These are phyloP conservation scores for Syrista parreyssii DNA, from an alignment of 2,888 invertebrate genomes.

Conservation along the genomic window DNA sequence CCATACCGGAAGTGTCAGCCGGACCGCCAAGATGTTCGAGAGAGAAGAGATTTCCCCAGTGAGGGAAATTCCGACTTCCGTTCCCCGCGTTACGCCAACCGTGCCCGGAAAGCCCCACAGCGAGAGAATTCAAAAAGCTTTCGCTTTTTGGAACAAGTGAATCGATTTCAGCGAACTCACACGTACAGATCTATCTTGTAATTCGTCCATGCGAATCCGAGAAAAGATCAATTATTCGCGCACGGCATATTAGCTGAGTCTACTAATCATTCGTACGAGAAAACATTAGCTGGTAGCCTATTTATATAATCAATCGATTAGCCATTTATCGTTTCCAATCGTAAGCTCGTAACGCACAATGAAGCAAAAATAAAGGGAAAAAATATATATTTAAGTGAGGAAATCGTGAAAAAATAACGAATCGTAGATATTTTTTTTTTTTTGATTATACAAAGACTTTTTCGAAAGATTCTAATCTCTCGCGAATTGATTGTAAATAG, in stretches of 20 bases:
- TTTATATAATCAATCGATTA: not conserved
- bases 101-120: slow-evolving; percentile 42
- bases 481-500: no score
- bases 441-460: not conserved
- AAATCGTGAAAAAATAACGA: no score
- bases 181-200: no score
- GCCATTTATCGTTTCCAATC: not conserved
- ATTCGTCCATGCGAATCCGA: no score
- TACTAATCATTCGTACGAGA: not conserved
- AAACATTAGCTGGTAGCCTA: not conserved
- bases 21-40: slow-evolving; percentile 61
- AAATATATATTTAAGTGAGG: no score
- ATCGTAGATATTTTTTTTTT: not conserved
- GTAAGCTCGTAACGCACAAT: no score
- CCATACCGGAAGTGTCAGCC: slow-evolving; percentile 61
- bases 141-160: slow-evolving; percentile 67
- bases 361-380: no score
- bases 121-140: slow-evolving; percentile 64
- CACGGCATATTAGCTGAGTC: not conserved
- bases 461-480: no score
- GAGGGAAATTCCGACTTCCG: slow-evolving; percentile 24
- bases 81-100: slow-evolving; percentile 29
- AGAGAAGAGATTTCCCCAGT: slow-evolving; percentile 40
- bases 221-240: no score
- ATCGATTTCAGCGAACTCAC: no score